A percentile compares a stretch with the other conserved stretches of the same genome.
Evolutionary conservation across 2,797 vertebrate genomes (phyloP).

Genomic region (Rhodeus uyekii): DNA sequence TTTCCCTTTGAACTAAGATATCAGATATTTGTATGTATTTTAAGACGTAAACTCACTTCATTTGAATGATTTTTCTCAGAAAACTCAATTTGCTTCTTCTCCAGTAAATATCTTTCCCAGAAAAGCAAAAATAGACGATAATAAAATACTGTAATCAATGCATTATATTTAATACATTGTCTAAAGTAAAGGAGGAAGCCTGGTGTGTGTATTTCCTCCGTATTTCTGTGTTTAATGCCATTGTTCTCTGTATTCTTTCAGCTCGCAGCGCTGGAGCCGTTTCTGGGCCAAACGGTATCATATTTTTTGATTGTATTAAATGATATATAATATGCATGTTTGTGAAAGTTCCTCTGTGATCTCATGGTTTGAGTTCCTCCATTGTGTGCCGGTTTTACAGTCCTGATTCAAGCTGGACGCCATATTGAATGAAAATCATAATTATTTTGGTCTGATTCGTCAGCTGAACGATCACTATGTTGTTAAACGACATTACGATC

Average conservation of each 20-base stretch:
- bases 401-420: not conserved
- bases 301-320: not conserved
- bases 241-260: not conserved
- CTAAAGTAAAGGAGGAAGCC: not conserved
- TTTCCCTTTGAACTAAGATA: not conserved
- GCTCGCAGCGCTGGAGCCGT: conserved; percentile 33
- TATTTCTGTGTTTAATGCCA: not conserved
- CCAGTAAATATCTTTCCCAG: not conserved
- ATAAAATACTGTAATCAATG: not conserved
- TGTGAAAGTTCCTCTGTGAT: not conserved
- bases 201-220: not conserved
- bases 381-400: not conserved
- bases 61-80: too few species aligned
- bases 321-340: not conserved
- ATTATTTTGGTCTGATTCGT: too few species aligned
- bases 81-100: not conserved
- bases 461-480: not conserved
- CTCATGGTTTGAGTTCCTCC: not conserved
- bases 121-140: not conserved
- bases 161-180: not conserved
- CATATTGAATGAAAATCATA: not conserved
- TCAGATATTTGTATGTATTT: not conserved
- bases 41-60: not conserved
- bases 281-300: conserved; percentile 25
- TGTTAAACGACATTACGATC: not conserved